phyloP scores from a whole-genome alignment of 2,888 invertebrate genomes.

The Heliconius charithonia region DNA sequence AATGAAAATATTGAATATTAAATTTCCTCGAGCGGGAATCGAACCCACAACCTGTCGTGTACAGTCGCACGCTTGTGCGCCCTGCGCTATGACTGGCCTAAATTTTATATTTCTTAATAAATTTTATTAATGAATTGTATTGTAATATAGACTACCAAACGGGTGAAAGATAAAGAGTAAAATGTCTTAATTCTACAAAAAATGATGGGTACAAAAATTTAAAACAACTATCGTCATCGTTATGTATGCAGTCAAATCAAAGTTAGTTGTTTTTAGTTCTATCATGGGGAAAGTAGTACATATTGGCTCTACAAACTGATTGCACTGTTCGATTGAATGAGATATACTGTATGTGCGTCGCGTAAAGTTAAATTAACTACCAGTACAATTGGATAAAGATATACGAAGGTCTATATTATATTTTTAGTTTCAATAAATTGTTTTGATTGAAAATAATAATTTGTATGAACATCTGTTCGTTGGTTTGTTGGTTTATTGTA shows the following conservation, averaged over 20 bases:
- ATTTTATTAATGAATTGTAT: no score
- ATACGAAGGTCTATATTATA: slow-evolving; percentile 5
- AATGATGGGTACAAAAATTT: no score
- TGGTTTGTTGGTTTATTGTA: background rate
- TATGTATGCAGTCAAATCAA: slow-evolving; percentile 8
- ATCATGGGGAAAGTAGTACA: slow-evolving; percentile 32
- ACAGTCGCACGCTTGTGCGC: background rate
- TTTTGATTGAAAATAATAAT: background rate
- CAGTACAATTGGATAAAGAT: slow-evolving; percentile 20
- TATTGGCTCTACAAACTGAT: slow-evolving; percentile 35
- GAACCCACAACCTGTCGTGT: no score
- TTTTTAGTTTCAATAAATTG: background rate
- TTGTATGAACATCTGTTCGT: background rate
- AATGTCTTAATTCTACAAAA: no score
- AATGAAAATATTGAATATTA: no score
- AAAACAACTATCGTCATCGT: background rate
- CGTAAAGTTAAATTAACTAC: slow-evolving; percentile 31
- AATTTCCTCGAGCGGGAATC: no score
- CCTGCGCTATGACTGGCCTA: no score
- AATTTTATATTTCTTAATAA: no score
- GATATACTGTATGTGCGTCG: slow-evolving; percentile 30
- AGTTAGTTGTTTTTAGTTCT: slow-evolving; percentile 21
- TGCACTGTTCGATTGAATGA: slow-evolving; percentile 36
- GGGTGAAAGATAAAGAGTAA: no score
- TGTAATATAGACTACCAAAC: no score